A percentile compares a stretch with the other conserved stretches of the same genome.
phyloP scores from a whole-genome alignment of 1,140 invertebrate species.

The Dinoponera quadriceps region DNA sequence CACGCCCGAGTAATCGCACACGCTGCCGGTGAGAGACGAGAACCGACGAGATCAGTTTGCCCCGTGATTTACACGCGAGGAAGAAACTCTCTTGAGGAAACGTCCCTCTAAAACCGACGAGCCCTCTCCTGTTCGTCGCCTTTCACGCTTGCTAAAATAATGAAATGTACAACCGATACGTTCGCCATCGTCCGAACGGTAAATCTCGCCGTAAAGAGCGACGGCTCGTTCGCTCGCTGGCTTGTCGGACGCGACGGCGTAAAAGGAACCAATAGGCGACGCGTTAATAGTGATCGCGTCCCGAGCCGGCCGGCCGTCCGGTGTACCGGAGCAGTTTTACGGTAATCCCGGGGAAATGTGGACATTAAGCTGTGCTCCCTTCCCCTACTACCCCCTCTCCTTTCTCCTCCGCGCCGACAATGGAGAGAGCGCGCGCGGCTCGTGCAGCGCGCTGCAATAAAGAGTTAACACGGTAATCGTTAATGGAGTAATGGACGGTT shows the following conservation, averaged over 20 bases:
- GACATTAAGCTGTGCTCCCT: slow-evolving; percentile 62
- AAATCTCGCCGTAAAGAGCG: background rate
- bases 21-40: too few relatives aligned
- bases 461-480: slow-evolving; percentile 82
- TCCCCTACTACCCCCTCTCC: background rate
- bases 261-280: background rate
- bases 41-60: too few relatives aligned
- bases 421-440: slow-evolving; percentile 78
- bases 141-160: background rate
- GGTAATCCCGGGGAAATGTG: slow-evolving; percentile 69
- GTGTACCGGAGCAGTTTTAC: slow-evolving; percentile 59
- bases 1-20: too few relatives aligned
- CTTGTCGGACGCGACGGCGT: background rate
- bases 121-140: background rate
- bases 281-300: slow-evolving; percentile 1
- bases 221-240: background rate
- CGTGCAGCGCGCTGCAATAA: slow-evolving; percentile 77
- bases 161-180: background rate
- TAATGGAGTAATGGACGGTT: slow-evolving; percentile 84
- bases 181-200: background rate
- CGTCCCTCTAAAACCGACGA: background rate
- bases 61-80: background rate
- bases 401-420: slow-evolving; percentile 63
- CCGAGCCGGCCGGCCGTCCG: background rate
- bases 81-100: background rate